Conservation (phyloP, 2,113 vertebrate genomes). For the Lepus americanus region DNA sequence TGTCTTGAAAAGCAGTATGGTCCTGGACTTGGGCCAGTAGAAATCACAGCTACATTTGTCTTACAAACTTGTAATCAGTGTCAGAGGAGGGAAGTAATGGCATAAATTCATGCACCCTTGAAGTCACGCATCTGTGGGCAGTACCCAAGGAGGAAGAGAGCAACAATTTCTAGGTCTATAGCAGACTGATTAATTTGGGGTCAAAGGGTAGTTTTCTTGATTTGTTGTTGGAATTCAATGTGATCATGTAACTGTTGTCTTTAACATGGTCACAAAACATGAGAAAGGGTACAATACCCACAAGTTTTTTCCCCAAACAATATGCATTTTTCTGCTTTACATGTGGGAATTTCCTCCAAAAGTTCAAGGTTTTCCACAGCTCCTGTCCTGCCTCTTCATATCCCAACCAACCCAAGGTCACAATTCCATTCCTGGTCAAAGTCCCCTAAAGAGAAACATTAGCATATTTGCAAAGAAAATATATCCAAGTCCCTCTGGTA, state of each 20-base stretch:
- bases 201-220: not conserved
- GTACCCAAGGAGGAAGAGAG: not conserved
- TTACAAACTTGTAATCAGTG: not conserved
- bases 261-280: not conserved
- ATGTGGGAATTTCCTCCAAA: not conserved
- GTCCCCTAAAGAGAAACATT: conserved; percentile 46
- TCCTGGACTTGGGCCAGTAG: not conserved
- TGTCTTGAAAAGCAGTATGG: not conserved
- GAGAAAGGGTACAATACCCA: not conserved
- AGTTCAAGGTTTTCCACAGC: not conserved
- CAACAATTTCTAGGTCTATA: fast-evolving
- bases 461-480: conserved; percentile 66
- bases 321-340: not conserved
- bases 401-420: not conserved
- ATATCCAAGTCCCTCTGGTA: conserved; percentile 35
- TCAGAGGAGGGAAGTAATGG: not conserved
- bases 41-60: not conserved
- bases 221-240: not conserved
- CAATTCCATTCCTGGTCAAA: not conserved
- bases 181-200: not conserved
- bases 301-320: not conserved
- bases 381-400: not conserved
- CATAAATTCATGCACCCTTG: fast-evolving
- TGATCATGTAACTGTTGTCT: not conserved
- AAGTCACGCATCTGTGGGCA: fast-evolving